Conservation (phyloP, 1,140 invertebrate genomes). For the Phenacoccus solenopsis region DNA sequence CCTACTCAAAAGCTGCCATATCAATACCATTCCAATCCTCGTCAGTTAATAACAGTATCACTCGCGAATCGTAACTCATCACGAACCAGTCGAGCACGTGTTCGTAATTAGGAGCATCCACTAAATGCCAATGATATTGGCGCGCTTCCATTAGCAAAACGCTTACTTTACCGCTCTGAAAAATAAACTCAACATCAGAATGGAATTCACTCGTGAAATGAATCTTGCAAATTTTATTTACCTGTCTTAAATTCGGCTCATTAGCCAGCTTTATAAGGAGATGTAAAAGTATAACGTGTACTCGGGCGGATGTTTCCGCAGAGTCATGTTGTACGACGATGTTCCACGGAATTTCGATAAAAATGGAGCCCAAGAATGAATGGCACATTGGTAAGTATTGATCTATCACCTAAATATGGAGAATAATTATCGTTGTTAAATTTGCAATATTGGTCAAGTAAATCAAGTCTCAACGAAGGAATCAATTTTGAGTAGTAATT, state of each 20-base stretch:
- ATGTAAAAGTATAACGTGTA: slow-evolving; percentile 45
- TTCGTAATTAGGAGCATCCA: slow-evolving; percentile 52
- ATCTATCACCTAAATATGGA: slow-evolving; percentile 39
- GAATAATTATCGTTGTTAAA: too few relatives aligned
- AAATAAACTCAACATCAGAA: background rate
- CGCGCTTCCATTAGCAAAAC: slow-evolving; percentile 47
- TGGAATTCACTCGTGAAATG: too few relatives aligned
- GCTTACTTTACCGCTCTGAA: slow-evolving; percentile 38
- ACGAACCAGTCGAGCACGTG: slow-evolving; percentile 62
- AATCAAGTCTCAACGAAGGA: too few relatives aligned
- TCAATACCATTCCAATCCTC: slow-evolving; percentile 38
- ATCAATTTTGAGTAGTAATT: too few relatives aligned
- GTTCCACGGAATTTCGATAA: slow-evolving; percentile 47
- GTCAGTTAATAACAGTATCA: slow-evolving; percentile 42
- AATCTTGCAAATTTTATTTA: slow-evolving; percentile 28
- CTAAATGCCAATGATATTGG: slow-evolving; percentile 52
- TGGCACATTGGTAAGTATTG: slow-evolving; percentile 57
- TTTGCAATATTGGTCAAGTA: background rate
- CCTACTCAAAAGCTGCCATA: slow-evolving; percentile 39
- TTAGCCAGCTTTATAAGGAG: slow-evolving; percentile 54
- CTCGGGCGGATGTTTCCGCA: slow-evolving; percentile 20
- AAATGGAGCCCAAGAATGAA: slow-evolving; percentile 54
- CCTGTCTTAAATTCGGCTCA: slow-evolving; percentile 53
- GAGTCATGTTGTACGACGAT: slow-evolving; percentile 20
- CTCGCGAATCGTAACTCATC: slow-evolving; percentile 57